A percentile compares a stretch with the other conserved stretches of the same genome.
phyloP scores from a whole-genome alignment of 2,888 invertebrate genomes.

The Pedicia rivosa region DNA sequence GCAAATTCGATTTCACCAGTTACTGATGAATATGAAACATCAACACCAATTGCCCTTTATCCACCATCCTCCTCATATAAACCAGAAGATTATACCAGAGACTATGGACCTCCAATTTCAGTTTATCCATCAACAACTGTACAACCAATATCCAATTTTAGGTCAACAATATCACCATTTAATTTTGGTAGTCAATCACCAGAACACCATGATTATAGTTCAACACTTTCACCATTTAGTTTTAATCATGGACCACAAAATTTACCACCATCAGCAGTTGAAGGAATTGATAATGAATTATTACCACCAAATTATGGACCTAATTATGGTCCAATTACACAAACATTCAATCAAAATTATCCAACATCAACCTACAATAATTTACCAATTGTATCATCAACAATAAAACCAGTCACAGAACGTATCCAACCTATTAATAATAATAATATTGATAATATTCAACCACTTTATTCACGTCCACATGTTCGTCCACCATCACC shows the following conservation, averaged over 20 bases:
- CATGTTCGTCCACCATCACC: slow-evolving; percentile 9
- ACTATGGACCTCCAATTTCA: slow-evolving; percentile 10
- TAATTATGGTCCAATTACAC: background rate
- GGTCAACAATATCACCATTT: slow-evolving; percentile 21
- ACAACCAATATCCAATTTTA: slow-evolving; percentile 13
- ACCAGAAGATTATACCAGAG: slow-evolving; percentile 16
- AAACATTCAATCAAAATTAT: background rate
- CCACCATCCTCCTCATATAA: slow-evolving; percentile 17
- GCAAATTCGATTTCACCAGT: slow-evolving; percentile 6
- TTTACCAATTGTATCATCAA: slow-evolving; percentile 14
- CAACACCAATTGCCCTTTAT: slow-evolving; percentile 21
- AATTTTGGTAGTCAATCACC: background rate
- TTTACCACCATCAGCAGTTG: slow-evolving; percentile 1
- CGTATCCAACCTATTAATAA: too few relatives aligned
- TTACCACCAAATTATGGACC: slow-evolving; percentile 1
- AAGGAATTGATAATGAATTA: background rate
- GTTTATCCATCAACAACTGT: slow-evolving; percentile 11
- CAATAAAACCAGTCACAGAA: slow-evolving; percentile 3
- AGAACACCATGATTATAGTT: background rate
- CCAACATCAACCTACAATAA: slow-evolving; percentile 19
- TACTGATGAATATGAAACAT: slow-evolving; percentile 7
- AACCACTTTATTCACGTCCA: slow-evolving; percentile 20
- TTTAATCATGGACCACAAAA: too few relatives aligned
- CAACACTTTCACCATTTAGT: slow-evolving; percentile 1
- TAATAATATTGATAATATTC: slow-evolving; percentile 19